Base-by-base conservation (phyloP, 2,113 vertebrate species). In the Leptobrachium leishanense region DNA sequence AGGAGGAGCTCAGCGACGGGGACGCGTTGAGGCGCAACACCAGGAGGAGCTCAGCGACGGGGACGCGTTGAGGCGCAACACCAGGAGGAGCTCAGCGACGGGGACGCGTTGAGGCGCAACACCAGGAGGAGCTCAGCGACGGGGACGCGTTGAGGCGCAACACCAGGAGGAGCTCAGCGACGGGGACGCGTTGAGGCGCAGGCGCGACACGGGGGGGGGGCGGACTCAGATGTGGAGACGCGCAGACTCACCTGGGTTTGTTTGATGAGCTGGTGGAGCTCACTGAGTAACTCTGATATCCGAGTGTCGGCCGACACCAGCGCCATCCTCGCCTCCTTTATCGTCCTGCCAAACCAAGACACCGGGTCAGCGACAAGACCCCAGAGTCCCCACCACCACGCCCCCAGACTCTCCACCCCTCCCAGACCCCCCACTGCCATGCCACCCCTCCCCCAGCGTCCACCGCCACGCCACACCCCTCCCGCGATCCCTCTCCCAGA, bases 251-350 rank as follows among this genome's bases (percentile, higher is more conserved):
- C 96, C 95, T 96, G 96, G 0, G 96, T 97, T 86, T 97, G 95
- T 74, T 96, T 97, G 88, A 97, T 96, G 71, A 97, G 93, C 79
- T 95, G 95, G 72, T 97, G 96, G 6, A 97, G 91, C 81, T 97
- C 95, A 1, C 90, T 94, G n/a, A 97, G 20, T 50, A 95, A 89
- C 83, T 96, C 95, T 0, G 95, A 94, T 1, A 97, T 97, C 80
- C 94, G 93, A 1, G 95, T 95, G 46, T 97, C 95, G 0, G 95
- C 93, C 4, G 95, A 95, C 81, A 96, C 95, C 1, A 93, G 86
- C 79, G 92, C 92, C 93, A 91, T 89, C 2, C 62, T 6, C 8
- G 59, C 88, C 83, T 39, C 1, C 31, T 66, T 8, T 2, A 9
- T 44, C 3, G 64, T 46, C 42, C 77, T 79, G 10, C 9, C 2